phyloP scores from a whole-genome alignment of 2,113 vertebrate species.

The Scortum barcoo region DNA sequence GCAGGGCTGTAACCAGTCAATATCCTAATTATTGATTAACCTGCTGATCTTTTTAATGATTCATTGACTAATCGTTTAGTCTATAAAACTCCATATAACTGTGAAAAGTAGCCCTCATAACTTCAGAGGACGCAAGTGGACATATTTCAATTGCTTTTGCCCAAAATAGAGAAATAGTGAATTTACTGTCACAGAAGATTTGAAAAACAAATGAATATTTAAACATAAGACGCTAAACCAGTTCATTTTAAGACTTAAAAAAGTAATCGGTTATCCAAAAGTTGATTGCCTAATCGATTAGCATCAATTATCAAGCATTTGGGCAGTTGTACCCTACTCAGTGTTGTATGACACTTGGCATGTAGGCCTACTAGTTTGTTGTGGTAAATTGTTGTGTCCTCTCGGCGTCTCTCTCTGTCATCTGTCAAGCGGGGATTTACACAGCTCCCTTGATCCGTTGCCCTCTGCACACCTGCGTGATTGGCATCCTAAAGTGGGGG shows the following conservation, averaged over 20 bases:
- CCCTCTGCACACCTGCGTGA: slow-evolving; percentile 62
- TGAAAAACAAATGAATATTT: not conserved
- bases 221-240: not conserved
- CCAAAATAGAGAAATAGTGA: not conserved
- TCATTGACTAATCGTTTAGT: not conserved
- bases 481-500: slow-evolving; percentile 58
- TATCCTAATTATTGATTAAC: not conserved
- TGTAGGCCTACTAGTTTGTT: slow-evolving; percentile 38
- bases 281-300: rapidly evolving
- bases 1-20: not conserved
- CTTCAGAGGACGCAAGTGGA: not conserved
- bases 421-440: slow-evolving; percentile 65
- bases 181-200: not conserved
- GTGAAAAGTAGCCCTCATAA: not conserved
- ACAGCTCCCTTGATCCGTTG: slow-evolving; percentile 70
- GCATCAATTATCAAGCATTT: not conserved
- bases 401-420: slow-evolving; percentile 48
- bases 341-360: slow-evolving; percentile 12
- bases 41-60: not conserved
- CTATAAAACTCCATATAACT: not conserved
- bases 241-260: not conserved
- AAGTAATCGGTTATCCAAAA: not conserved
- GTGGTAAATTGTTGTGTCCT: slow-evolving; percentile 62
- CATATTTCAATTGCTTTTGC: not conserved
- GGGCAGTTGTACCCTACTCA: not conserved